These are phyloP conservation scores for Muscidifurax raptorellus DNA, from an alignment of 1,140 invertebrate species.

Conservation along the genomic window DNA sequence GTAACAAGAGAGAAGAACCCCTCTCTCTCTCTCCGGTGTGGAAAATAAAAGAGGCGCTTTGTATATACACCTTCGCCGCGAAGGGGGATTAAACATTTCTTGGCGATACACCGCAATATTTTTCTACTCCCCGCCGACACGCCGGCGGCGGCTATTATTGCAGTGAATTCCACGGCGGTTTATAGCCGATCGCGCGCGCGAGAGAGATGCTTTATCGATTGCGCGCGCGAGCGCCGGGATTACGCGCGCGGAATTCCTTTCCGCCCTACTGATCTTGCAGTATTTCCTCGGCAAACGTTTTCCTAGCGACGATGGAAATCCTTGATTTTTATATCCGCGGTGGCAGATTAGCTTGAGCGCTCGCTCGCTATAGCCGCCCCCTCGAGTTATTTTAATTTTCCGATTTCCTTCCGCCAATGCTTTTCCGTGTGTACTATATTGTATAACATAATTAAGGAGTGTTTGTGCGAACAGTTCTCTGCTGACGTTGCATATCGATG, in stretches of 20 bases:
- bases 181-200: not conserved
- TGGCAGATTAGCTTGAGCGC: not conserved
- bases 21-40: too few relatives aligned
- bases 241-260: constrained; percentile 13
- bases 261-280: constrained; percentile 1
- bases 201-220: constrained; percentile 19
- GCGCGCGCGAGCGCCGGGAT: not conserved
- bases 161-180: constrained; percentile 6
- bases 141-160: not conserved
- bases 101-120: not conserved
- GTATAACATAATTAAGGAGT: too few relatives aligned
- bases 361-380: too few relatives aligned
- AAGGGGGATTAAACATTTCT: not conserved
- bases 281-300: constrained; percentile 2
- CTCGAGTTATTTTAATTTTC: not conserved
- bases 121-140: not conserved
- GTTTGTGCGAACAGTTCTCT: too few relatives aligned
- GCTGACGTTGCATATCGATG: too few relatives aligned
- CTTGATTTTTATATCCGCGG: not conserved
- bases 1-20: not conserved
- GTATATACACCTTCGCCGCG: too few relatives aligned
- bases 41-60: too few relatives aligned
- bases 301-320: not conserved
- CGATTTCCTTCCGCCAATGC: not conserved
- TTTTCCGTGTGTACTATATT: too few relatives aligned